Evolutionary conservation across 2,888 invertebrate species (phyloP).

Genomic region (Eupithecia tripunctaria): DNA sequence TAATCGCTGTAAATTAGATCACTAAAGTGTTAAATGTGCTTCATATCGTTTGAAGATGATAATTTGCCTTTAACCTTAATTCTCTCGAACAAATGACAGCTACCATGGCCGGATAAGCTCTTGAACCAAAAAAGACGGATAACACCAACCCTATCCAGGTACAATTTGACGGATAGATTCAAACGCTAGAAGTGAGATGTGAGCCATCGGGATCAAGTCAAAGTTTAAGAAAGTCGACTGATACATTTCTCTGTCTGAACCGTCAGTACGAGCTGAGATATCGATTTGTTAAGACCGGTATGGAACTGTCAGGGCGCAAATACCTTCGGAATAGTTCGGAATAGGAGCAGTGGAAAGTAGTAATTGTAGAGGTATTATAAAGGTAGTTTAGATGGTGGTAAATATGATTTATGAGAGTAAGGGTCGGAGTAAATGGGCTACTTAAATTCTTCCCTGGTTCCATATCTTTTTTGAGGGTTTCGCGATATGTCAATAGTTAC

Average conservation of each 20-base stretch:
- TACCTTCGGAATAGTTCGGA: conserved; percentile 4
- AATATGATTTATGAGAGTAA: conserved; percentile 4
- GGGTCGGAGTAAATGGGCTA: background rate
- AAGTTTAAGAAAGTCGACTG: conserved; percentile 36
- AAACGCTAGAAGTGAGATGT: conserved; percentile 29
- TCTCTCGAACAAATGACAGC: no score
- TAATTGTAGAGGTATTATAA: background rate
- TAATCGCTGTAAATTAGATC: no score
- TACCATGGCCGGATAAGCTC: background rate
- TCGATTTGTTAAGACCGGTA: conserved; percentile 28
- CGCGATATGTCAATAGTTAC: no score
- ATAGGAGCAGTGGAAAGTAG: conserved; percentile 14
- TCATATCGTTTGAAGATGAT: background rate
- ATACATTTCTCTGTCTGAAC: conserved; percentile 35
- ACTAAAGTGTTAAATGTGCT: background rate
- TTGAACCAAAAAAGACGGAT: background rate
- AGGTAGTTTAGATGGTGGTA: conserved; percentile 6
- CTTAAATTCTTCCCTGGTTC: background rate
- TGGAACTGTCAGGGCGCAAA: conserved; percentile 11
- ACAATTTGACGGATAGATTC: conserved; percentile 32
- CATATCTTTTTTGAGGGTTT: background rate
- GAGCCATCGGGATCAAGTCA: conserved; percentile 36
- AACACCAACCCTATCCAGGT: background rate
- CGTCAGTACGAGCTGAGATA: conserved; percentile 27
- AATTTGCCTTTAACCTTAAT: background rate